These are phyloP conservation scores for Himalopsyche kuldschensis DNA, from an alignment of 2,888 invertebrate species.

Conservation along the genomic window DNA sequence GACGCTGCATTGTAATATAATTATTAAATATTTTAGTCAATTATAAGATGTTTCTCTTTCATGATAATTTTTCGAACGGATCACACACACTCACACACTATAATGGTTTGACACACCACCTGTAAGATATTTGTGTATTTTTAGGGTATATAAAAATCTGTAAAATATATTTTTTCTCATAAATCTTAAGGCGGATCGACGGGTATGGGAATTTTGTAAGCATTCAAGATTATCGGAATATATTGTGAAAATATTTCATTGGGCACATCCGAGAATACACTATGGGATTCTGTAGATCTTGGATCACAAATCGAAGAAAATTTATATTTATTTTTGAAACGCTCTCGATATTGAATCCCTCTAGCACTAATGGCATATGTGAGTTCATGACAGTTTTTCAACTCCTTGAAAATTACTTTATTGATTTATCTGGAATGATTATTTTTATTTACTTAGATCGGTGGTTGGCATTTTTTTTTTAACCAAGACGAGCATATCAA, in stretches of 20 bases:
- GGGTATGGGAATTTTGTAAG: constrained; percentile 29
- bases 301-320: constrained; percentile 3
- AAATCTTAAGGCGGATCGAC: constrained; percentile 18
- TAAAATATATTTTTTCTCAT: constrained; percentile 17
- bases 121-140: constrained; percentile 5
- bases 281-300: background rate
- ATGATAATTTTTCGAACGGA: background rate
- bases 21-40: background rate
- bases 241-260: background rate
- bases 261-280: background rate
- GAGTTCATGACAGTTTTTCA: background rate
- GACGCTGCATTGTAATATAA: background rate
- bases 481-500: no score
- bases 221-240: background rate
- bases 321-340: constrained; percentile 1
- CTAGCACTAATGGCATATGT: no score
- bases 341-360: background rate
- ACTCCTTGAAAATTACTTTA: no score
- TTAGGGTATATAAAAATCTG: background rate
- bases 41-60: background rate
- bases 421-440: no score
- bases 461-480: no score
- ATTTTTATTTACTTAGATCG: no score
- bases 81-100: background rate
- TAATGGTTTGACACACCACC: background rate